A percentile compares a stretch with the other conserved stretches of the same genome.
Conservation (phyloP, 1,140 invertebrate species). For the Nylanderia fulva region DNA sequence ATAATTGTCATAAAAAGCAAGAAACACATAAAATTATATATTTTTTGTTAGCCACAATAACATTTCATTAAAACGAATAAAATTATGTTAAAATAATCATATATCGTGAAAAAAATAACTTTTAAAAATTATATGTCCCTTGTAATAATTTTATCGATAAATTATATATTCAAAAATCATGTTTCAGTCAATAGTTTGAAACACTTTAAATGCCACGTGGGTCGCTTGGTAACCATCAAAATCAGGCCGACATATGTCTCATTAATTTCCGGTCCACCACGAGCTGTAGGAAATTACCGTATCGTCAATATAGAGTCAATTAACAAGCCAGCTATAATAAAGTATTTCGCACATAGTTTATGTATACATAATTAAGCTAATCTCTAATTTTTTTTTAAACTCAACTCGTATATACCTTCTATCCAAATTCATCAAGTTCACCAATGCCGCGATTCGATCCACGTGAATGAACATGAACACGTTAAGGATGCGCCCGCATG, state of each 20-base stretch:
- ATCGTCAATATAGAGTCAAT: not conserved
- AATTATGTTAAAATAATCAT: not conserved
- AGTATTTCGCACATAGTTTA: not conserved
- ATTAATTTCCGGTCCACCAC: conserved; percentile 6
- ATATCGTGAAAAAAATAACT: not conserved
- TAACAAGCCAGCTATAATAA: not conserved
- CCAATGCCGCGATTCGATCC: not conserved
- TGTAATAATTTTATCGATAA: not conserved
- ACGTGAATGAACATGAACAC: not conserved
- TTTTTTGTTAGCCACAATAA: not conserved
- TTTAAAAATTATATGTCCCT: not conserved
- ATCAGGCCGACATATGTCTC: conserved; percentile 17
- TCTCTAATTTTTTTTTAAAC: not conserved
- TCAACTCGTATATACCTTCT: too few relatives aligned
- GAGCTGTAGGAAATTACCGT: conserved; percentile 2
- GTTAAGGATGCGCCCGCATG: not conserved
- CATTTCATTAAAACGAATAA: not conserved
- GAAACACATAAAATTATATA: not conserved
- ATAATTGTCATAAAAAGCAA: not conserved
- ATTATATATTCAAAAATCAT: not conserved
- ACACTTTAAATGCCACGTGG: not conserved
- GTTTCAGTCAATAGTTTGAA: conserved; percentile 11
- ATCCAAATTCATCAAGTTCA: not conserved
- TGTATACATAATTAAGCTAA: not conserved
- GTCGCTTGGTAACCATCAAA: not conserved